Base-by-base conservation (phyloP, 2,888 invertebrate genomes). In the Caenorhabditis wallacei region DNA sequence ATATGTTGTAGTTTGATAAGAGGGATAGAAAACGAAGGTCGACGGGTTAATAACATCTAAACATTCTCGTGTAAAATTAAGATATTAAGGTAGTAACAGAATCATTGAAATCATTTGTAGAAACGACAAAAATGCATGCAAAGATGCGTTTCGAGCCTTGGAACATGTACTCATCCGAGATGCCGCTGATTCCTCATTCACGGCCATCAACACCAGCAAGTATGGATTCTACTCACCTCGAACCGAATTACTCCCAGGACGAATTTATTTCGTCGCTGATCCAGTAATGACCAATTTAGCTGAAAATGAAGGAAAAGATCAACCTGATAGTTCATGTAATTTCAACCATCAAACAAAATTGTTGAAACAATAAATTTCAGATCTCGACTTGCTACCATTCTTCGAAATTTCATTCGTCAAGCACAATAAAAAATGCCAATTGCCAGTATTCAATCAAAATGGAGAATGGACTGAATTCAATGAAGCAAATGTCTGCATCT, bases 231-330 rank as follows among this genome's bases (percentile, higher is more conserved):
- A 68, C 35, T 69, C 68, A 8, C 84, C 84, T 18, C 64, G 80
- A 11, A 84, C 76, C 7, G 72, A 75, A 8, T 53, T 83, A 18
- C 71, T 75, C 5, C 53, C 75, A 7, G 74, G 83, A 22, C 51
- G 86, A 20, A 46, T 86, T n/a, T 86, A 81, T 63, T 86, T 71
- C 26, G n/a, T 84, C 8, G 82, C 70, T 11, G 84, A 81, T 5
- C 79, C 83, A 10, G 54, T 76, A 59, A n/a, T 79, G 37, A 43
- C 72, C 1, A 43, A 46, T 16, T 20, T 56, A 22, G 69, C 69
- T 10, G 66, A 59, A 51, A 59, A 24, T 10, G 66, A 66, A 4
- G 69, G 53, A 11, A 66, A 75, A 59, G 59, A 57, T 7, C 69
- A 79, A 20, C 69, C 78, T 4, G 74, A 82, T 24, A 57, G 56